phyloP scores from a whole-genome alignment of 2,888 invertebrate genomes.

The Gasteruption jaculator region DNA sequence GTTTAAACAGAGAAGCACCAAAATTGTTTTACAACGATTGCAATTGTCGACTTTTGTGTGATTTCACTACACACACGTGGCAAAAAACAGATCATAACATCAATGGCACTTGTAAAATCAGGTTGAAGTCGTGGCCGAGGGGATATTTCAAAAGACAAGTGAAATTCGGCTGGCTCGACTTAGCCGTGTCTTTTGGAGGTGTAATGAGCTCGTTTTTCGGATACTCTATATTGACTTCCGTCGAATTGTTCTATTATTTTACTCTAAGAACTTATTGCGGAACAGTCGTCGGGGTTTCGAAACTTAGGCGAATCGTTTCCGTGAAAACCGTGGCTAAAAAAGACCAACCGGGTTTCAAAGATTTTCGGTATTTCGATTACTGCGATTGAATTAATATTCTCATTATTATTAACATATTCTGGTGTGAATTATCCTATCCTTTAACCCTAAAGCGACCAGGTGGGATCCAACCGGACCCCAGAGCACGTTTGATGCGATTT shows the following conservation, averaged over 20 bases:
- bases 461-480: too few relatives aligned
- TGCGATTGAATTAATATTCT: too few relatives aligned
- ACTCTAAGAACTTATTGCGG: slow-evolving; percentile 65
- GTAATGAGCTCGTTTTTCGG: slow-evolving; percentile 63
- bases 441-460: too few relatives aligned
- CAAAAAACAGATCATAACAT: slow-evolving; percentile 63
- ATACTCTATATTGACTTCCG: slow-evolving; percentile 71
- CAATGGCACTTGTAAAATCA: slow-evolving; percentile 12
- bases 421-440: too few relatives aligned
- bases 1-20: slow-evolving; percentile 56
- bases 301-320: too few relatives aligned
- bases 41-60: slow-evolving; percentile 69
- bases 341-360: too few relatives aligned
- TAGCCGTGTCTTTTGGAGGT: slow-evolving; percentile 61
- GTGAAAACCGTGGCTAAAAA: too few relatives aligned
- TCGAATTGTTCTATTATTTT: slow-evolving; percentile 75
- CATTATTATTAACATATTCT: too few relatives aligned
- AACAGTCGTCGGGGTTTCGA: slow-evolving; percentile 27
- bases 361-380: too few relatives aligned
- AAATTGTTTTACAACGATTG: slow-evolving; percentile 57
- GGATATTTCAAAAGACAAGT: slow-evolving; percentile 76
- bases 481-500: too few relatives aligned
- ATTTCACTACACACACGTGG: slow-evolving; percentile 71
- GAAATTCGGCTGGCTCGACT: slow-evolving; percentile 79
- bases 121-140: slow-evolving; percentile 60